Percentiles rank a stretch among this genome's conserved stretches.
phyloP scores from a whole-genome alignment of 2,888 invertebrate genomes.

The Drosophila meridiana region DNA sequence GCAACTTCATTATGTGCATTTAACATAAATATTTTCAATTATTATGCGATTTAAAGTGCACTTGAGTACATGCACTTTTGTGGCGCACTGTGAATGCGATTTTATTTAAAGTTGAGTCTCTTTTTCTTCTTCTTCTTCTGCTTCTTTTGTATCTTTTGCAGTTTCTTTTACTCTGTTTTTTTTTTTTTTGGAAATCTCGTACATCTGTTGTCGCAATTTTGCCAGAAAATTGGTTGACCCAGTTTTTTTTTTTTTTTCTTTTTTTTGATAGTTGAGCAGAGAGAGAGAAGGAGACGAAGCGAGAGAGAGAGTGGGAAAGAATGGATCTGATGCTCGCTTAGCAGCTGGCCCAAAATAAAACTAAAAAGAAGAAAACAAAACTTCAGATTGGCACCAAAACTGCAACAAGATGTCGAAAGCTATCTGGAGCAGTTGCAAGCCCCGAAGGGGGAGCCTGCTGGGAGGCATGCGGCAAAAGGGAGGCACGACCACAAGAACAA shows the following conservation, averaged over 20 bases:
- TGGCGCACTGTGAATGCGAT: conserved; percentile 67
- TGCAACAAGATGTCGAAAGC: conserved; percentile 52
- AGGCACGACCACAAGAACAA: conserved; percentile 30
- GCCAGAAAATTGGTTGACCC: conserved; percentile 78
- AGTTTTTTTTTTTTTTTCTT: conserved; percentile 45
- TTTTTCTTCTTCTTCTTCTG: conserved; percentile 60
- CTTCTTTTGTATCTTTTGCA: conserved; percentile 54
- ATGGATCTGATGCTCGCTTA: conserved; percentile 58
- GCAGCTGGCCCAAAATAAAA: conserved; percentile 50
- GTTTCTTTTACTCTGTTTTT: conserved; percentile 55
- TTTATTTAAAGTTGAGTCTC: conserved; percentile 47
- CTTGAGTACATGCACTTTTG: conserved; percentile 54
- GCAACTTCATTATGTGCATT: conserved; percentile 80
- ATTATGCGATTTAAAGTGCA: conserved; percentile 81
- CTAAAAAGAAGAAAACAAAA: conserved; percentile 33
- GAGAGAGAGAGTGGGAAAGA: conserved; percentile 35
- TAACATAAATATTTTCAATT: conserved; percentile 77
- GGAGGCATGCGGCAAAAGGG: conserved; percentile 2
- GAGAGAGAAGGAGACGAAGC: conserved; percentile 2
- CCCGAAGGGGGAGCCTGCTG: background rate
- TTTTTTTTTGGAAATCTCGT: conserved; percentile 53
- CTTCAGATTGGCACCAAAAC: conserved; percentile 62
- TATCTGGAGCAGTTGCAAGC: conserved; percentile 46
- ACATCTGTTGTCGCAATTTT: conserved; percentile 76
- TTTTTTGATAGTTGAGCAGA: conserved; percentile 54